A percentile compares a stretch with the other conserved stretches of the same genome.
These are phyloP conservation scores for Crenuchus spilurus DNA, from an alignment of 2,797 vertebrate species.

Conservation along the genomic window DNA sequence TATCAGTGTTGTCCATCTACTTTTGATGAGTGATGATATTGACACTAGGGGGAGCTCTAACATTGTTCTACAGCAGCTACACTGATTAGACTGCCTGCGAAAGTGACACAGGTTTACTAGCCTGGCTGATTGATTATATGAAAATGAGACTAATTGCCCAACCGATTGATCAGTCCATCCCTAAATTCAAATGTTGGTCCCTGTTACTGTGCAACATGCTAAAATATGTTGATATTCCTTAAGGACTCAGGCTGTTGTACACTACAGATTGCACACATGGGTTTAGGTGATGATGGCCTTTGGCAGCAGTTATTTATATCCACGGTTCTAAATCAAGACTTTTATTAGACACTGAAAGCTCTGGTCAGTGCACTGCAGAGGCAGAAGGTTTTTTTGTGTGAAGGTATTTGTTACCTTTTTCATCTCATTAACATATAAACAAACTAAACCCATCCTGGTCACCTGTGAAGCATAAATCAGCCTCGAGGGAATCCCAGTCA, in stretches of 20 bases:
- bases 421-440: neutral
- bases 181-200: too few species aligned
- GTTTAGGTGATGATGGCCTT: neutral
- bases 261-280: neutral
- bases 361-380: neutral
- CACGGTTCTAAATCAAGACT: constrained; percentile 23
- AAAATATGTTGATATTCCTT: neutral
- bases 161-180: too few species aligned
- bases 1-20: too few species aligned
- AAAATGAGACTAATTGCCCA: too few species aligned
- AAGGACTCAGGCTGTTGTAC: neutral
- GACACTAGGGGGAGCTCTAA: too few species aligned
- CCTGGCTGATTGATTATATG: too few species aligned
- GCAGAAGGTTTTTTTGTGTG: too few species aligned
- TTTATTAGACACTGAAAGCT: neutral
- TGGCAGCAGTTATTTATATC: constrained; percentile 17
- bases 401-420: too few species aligned
- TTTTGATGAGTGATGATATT: too few species aligned
- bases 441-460: neutral
- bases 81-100: too few species aligned
- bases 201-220: neutral
- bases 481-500: neutral
- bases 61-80: too few species aligned
- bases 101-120: too few species aligned
- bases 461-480: neutral